Base-by-base conservation (phyloP, 2,797 vertebrate species). In the Yasuhikotakia modesta region DNA sequence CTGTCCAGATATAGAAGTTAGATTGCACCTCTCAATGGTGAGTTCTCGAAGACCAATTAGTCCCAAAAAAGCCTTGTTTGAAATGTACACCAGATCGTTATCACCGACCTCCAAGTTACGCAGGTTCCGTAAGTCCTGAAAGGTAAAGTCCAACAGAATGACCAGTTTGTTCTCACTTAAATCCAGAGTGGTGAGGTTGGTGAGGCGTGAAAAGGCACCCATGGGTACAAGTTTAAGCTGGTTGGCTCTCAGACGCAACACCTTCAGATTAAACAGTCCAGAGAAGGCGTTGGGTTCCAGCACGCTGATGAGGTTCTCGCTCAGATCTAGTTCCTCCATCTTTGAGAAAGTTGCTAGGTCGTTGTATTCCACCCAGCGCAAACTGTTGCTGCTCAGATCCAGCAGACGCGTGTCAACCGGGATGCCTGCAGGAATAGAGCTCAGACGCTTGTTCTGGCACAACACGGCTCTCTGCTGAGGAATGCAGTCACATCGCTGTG, bases 21-120 rank as follows among this genome's bases (percentile, higher is more conserved):
- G 91, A 90, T 99, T 99, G 90, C 98, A 99, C 79, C 90, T 94
- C 89, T 99, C 97, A 1, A 99, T 95, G 46, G 96, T 96, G 78
- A 99, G 87, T 88, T 96, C 95, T 63, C 87, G 93, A 46, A 99
- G 92, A 2, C 94, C 94, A 1, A 95, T 91, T 58, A 99, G 89
- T 70, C 98, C 98, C 0, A 95, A 89, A 84, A 99, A 99, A 76
- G 98, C 97, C 12, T 96, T 94, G 14, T 96, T 97, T n/a, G 98
- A 96, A 89, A 99, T 95, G 89, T 98, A 99, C 83, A 99, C 96
- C 87, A 99, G 85, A 89, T 99, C 96, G 0, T 99, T 99, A 90
- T 99, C 96, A 0, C 97, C 98, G n/a, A 99, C 95, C 69, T 99
- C 95, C 67, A 99, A 92, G 79, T 90, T 92, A 80, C 91, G 94